Evolutionary conservation across 2,888 invertebrate genomes (phyloP), one percentile per base, ranked within the genome.

Genomic region (Eurois occulta): DNA sequence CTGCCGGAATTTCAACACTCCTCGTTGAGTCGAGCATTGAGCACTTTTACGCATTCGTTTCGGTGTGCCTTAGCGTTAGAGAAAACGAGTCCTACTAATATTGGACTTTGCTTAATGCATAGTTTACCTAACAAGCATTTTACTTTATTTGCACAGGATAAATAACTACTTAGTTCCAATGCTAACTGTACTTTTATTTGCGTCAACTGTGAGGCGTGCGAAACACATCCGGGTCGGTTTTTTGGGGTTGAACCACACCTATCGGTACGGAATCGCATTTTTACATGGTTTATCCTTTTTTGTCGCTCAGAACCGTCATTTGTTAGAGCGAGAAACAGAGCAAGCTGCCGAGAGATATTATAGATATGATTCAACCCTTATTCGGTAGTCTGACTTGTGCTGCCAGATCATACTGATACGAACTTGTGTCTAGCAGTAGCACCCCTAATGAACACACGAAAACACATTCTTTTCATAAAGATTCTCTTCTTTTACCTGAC

Each of bases 81-180:
- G 55, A 55, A 55, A 55, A 1, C 13, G n/a, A 13, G 13, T n/a
- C 13, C n/a, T 4, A 13, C 11, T 55, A 55, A 55, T n/a, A n/a
- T 55, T n/a, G 55, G n/a, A 55, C 55, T n/a, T 55, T 55, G n/a
- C 55, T 13, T 55, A n/a, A n/a, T 55, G 55, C 55, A 55, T 55
- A 55, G 52, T n/a, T 55, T n/a, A n/a, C 55, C 0, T 55, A n/a
- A 13, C 55, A 55, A n/a, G n/a, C 13, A 55, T 55, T 55, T 3
- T n/a, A n/a, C 55, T 55, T 55, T 55, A 55, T 55, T 55, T 55
- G 55, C n/a, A n/a, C 6, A 55, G 11, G 55, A 55, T 55, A 55
- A n/a, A 55, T 55, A 55, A 55, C n/a, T 55, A 55, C n/a, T n/a
- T 55, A n/a, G 55, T 55, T n/a, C n/a, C 5, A 13, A n/a, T n/a